These are phyloP conservation scores for Ferdinandea cuprea DNA, from an alignment of 2,888 invertebrate species.

Conservation along the genomic window DNA sequence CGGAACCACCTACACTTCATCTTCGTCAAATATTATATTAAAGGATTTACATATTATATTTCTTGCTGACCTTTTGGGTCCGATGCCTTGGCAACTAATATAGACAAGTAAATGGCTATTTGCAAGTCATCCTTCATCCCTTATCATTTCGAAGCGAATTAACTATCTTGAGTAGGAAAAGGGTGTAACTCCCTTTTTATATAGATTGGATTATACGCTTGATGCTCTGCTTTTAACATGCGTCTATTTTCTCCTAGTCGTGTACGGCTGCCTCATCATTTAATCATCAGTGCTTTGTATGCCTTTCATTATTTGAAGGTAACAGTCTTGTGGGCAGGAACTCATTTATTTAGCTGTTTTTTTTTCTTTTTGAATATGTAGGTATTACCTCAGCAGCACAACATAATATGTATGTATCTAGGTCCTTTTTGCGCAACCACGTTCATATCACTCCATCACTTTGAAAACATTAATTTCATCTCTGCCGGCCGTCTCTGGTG, in stretches of 20 bases:
- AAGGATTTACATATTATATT: not conserved
- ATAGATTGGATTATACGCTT: too few relatives aligned
- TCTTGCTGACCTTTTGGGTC: not conserved
- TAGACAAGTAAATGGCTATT: not conserved
- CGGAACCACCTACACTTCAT: not conserved
- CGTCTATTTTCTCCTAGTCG: not conserved
- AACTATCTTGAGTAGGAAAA: too few relatives aligned
- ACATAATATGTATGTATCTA: not conserved
- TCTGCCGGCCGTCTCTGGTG: constrained; percentile 32
- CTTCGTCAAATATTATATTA: not conserved
- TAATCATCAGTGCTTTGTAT: constrained; percentile 17
- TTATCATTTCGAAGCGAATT: too few relatives aligned
- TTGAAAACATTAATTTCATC: constrained; percentile 61
- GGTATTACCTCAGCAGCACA: constrained; percentile 26
- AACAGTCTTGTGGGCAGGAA: constrained; percentile 18
- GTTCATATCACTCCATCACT: constrained; percentile 21
- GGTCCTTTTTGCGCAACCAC: constrained; percentile 20
- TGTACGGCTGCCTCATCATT: constrained; percentile 24
- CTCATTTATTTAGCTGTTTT: not conserved
- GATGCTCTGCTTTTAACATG: not conserved
- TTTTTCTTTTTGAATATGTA: constrained; percentile 22
- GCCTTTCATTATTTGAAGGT: constrained; percentile 30
- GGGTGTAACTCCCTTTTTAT: too few relatives aligned
- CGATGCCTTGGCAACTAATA: not conserved
- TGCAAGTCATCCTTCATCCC: not conserved